phyloP scores from a whole-genome alignment of 2,113 vertebrate species.

The Urocitellus parryii region DNA sequence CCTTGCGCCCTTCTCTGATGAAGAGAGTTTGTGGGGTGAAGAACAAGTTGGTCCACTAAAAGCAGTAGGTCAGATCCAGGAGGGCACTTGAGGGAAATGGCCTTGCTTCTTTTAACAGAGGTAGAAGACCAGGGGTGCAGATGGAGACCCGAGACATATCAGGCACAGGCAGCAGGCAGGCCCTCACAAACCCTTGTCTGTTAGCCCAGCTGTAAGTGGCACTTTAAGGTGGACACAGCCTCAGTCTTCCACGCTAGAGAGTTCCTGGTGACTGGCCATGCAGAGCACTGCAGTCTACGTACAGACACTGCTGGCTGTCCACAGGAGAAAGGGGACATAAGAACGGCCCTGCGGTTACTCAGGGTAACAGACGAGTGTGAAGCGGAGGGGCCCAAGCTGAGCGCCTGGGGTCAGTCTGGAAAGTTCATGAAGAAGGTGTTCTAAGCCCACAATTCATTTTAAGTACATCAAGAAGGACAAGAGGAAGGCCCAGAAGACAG shows the following conservation, averaged over 20 bases:
- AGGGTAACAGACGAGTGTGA: background rate
- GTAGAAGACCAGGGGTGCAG: background rate
- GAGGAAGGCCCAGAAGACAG: background rate
- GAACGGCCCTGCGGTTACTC: background rate
- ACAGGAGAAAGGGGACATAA: background rate
- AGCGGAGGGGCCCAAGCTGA: no score
- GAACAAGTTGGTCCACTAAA: background rate
- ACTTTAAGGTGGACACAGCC: background rate
- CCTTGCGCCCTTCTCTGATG: background rate
- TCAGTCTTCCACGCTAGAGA: accelerated
- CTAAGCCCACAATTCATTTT: background rate
- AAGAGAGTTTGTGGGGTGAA: background rate
- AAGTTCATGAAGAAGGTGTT: background rate
- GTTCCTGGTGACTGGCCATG: accelerated
- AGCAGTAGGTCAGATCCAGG: background rate
- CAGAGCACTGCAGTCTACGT: no score
- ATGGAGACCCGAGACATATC: background rate
- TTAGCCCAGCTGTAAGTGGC: background rate
- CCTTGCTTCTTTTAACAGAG: background rate
- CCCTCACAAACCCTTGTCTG: no score
- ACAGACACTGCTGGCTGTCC: no score
- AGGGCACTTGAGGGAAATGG: background rate
- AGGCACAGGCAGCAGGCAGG: background rate
- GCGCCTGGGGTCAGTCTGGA: background rate
- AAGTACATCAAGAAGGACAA: background rate